phyloP scores from a whole-genome alignment of 2,797 vertebrate species.

The Nannoperca australis region DNA sequence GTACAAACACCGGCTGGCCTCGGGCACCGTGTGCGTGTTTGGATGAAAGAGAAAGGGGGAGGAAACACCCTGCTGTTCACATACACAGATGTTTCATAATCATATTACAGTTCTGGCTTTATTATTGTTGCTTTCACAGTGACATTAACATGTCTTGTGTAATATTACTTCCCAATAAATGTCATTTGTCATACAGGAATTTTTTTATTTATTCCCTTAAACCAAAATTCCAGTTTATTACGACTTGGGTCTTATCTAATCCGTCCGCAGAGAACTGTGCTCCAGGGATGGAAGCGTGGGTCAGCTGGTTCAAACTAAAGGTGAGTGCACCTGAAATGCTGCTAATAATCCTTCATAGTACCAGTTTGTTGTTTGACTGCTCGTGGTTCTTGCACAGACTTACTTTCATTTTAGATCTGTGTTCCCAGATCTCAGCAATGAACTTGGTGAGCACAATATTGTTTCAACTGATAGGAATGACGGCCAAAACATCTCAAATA shows the following conservation, averaged over 20 bases:
- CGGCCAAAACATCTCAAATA: background rate
- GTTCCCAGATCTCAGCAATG: background rate
- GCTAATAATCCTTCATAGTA: background rate
- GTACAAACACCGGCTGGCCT: conserved; percentile 85
- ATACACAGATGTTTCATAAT: conserved; percentile 38
- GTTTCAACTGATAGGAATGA: background rate
- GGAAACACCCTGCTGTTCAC: conserved; percentile 31
- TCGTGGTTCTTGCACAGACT: background rate
- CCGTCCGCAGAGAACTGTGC: background rate
- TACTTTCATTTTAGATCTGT: background rate
- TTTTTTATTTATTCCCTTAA: background rate
- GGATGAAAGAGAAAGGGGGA: conserved; percentile 49
- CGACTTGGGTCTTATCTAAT: conserved; percentile 10
- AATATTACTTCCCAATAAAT: conserved; percentile 60
- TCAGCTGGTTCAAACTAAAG: background rate
- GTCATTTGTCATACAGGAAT: conserved; percentile 23
- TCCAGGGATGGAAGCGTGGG: background rate
- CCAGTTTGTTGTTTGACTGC: too few species aligned
- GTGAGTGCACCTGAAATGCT: background rate
- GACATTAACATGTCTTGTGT: conserved; percentile 38
- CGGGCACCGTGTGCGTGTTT: conserved; percentile 84
- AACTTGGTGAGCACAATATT: background rate
- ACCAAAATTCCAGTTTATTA: conserved; percentile 15
- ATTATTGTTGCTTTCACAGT: conserved; percentile 51
- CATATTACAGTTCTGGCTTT: conserved; percentile 39